Evolutionary conservation across 92 coral and sea anemone genomes (phyloP), one percentile per base, ranked within the genome.

Genomic region (Heteractis magnifica): DNA sequence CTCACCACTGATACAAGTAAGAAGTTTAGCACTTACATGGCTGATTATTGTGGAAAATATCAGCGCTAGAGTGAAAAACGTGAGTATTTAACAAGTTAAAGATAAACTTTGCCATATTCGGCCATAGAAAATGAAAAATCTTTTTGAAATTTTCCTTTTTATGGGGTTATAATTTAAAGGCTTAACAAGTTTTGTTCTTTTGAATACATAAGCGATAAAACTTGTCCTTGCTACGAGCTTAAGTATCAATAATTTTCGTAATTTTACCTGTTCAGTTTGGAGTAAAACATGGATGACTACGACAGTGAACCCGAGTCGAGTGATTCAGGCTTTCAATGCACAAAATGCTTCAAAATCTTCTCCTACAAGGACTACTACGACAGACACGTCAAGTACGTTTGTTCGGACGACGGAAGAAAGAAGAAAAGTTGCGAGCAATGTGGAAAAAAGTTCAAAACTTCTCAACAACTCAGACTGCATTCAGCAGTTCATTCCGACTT

Each of bases 301-400:
- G 83, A 60, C 0, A 73, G 77, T 34, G 77, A 73, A 73, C 52
- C 77, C 23, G 77, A 73, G 55, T 73, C 55, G 19, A 73, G 7
- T 20, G 55, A 73, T 34, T 51, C 77, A 23, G 77, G 77, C 34
- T 88, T 64, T 26, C 64, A 79, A 44, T 88, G 91, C 72, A 62
- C 62, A 49, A 88, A 88, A 84, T 88, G 91, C 50, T 49, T 64
- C 76, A 88, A 88, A 81, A 79, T 88, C 49, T 88, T 88, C 72
- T 88, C 91, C 12, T 83, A 71, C 85, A 84, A 88, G 44, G 88
- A 84, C 50, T 88, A 83, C 85, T 83, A 83, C 44, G 91, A 88
- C 12, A 88, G 91, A 1, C 91, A 88, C 84, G 77, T 83, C 41
- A 84, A 74, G 65, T 88, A 88, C 75, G 83, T 88, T 72, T 88